phyloP scores from a whole-genome alignment of 2,797 vertebrate species.

The Artibeus jamaicensis region DNA sequence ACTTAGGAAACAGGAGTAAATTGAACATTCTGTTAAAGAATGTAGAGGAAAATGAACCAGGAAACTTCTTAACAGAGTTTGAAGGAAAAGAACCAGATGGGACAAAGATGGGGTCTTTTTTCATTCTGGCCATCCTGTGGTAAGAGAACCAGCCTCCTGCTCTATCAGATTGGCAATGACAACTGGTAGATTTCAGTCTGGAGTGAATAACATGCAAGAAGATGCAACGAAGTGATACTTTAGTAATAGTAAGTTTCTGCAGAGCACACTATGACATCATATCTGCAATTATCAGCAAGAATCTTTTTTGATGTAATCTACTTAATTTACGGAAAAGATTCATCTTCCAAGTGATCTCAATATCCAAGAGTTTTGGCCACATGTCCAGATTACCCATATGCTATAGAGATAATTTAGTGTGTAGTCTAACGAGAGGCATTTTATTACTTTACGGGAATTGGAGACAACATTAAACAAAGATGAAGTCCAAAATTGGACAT shows the following conservation, averaged over 20 bases:
- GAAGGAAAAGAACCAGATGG: constrained; percentile 89
- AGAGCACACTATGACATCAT: constrained; percentile 92
- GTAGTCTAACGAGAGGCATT: constrained; percentile 90
- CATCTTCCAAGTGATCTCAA: constrained; percentile 88
- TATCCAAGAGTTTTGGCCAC: constrained; percentile 88
- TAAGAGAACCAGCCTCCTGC: constrained; percentile 89
- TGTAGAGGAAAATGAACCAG: constrained; percentile 91
- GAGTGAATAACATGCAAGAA: constrained; percentile 91
- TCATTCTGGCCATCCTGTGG: constrained; percentile 87
- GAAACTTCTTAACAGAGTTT: constrained; percentile 89
- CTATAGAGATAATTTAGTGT: constrained; percentile 90
- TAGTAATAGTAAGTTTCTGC: constrained; percentile 82
- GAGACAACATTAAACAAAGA: constrained; percentile 71
- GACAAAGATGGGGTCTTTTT: constrained; percentile 90
- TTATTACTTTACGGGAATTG: constrained; percentile 85
- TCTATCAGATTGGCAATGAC: constrained; percentile 90
- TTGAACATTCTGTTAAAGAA: constrained; percentile 89
- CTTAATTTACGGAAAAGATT: constrained; percentile 89
- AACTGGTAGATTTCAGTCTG: constrained; percentile 89
- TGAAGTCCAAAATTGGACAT: constrained; percentile 63
- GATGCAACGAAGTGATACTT: constrained; percentile 91
- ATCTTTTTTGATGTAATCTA: constrained; percentile 91
- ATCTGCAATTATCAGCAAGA: constrained; percentile 92
- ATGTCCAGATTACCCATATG: constrained; percentile 88
- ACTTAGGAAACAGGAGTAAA: constrained; percentile 88